Base-by-base conservation (phyloP, 2,888 invertebrate species). In the Tholera decimalis region DNA sequence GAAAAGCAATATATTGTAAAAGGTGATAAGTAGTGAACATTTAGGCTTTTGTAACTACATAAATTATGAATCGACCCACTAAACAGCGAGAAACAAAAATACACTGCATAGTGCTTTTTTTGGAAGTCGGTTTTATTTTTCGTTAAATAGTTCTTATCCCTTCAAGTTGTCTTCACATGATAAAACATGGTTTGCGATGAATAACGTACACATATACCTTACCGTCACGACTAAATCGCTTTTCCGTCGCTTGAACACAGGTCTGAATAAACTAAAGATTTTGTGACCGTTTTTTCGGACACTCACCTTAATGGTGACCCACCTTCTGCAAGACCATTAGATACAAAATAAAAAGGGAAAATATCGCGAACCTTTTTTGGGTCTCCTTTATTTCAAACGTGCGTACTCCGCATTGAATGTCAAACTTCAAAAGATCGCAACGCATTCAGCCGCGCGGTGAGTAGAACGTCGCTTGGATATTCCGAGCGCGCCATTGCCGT, bases 401-500 rank as follows among this genome's bases (percentile, higher is more conserved):
- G 35, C 35, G 15, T 35, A 35, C 15, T 35, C 37, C 54, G 30
- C 20, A 46, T 54, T 55, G 62, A 61, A 79, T 73, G 57, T 62
- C 47, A 76, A 69, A 44, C 57, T 69, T 57, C 69, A 13, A 77
- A 75, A 39, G 71, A 59, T 65, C 73, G 79, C 83, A 77, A 66
- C 62, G 50, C 56, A 73, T 53, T 76, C 30, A 51, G 62, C 50
- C 64, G 73, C 53, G 55, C 60, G 72, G 74, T 64, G 63, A 78
- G 73, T 79, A 72, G 64, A 71, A 54, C 61, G 56, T 70, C 62
- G 73, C 75, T 87, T 77, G 79, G 68, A 73, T 84, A 88, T 88
- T 83, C 88, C 68, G 73, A 74, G 73, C 82, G 81, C 71, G 79
- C 68, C 75, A 63, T 79, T 74, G 59, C 75, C 85, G 88, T 88